Evolutionary conservation across 1,140 invertebrate genomes (phyloP).

Genomic region (Bombus affinis): DNA sequence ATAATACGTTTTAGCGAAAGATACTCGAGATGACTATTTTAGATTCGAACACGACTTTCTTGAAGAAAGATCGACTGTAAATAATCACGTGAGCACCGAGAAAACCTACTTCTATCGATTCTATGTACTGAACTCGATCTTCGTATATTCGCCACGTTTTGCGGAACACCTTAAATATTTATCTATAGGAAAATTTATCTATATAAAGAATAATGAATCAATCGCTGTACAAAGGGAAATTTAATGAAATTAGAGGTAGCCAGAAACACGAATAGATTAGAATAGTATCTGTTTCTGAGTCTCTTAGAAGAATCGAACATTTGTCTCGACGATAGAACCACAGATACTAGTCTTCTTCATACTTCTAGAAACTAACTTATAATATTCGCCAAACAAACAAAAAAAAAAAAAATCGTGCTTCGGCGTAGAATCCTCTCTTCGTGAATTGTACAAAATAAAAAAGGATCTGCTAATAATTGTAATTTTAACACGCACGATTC

Average conservation of each 20-base stretch:
- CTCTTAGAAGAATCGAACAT: neutral
- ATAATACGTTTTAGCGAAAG: no score
- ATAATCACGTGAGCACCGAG: neutral
- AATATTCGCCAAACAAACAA: neutral
- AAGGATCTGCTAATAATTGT: neutral
- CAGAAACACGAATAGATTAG: conserved; percentile 14
- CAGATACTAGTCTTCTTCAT: conserved; percentile 15
- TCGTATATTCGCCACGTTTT: neutral
- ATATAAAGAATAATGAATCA: neutral
- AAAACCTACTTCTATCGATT: neutral
- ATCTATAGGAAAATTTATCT: neutral
- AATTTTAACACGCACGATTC: neutral
- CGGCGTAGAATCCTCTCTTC: neutral
- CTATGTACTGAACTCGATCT: neutral
- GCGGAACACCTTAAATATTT: neutral
- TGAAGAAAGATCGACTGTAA: neutral
- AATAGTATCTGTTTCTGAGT: conserved; percentile 18
- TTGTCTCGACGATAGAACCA: neutral
- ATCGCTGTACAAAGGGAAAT: conserved; percentile 7
- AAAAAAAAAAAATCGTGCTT: neutral
- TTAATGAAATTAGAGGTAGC: neutral
- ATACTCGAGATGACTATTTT: neutral
- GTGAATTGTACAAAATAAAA: conserved; percentile 6
- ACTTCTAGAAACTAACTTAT: neutral
- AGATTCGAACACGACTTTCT: neutral